phyloP scores from a whole-genome alignment of 1,140 invertebrate genomes.

The Papilio polyxenes region DNA sequence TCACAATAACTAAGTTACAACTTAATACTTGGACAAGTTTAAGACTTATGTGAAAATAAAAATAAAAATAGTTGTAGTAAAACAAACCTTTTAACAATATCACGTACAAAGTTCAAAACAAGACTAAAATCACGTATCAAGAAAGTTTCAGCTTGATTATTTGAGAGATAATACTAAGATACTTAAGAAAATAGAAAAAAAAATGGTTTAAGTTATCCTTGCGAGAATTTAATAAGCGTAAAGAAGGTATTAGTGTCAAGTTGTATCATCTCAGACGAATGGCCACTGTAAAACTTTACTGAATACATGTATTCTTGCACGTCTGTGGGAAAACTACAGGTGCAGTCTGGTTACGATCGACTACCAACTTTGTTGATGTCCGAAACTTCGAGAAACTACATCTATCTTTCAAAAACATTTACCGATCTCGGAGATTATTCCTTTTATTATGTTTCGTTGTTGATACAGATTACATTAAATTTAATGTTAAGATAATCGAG shows the following conservation, averaged over 20 bases:
- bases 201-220: slow-evolving; percentile 20
- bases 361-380: slow-evolving; percentile 48
- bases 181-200: slow-evolving; percentile 22
- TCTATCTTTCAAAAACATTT: slow-evolving; percentile 51
- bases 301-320: slow-evolving; percentile 45
- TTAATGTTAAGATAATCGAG: slow-evolving; percentile 16
- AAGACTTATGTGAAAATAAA: slow-evolving; percentile 33
- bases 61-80: slow-evolving; percentile 30
- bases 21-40: slow-evolving; percentile 11
- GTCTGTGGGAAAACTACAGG: slow-evolving; percentile 52
- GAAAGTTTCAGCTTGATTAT: slow-evolving; percentile 27
- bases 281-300: slow-evolving; percentile 44
- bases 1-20: slow-evolving; percentile 14
- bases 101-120: slow-evolving; percentile 35
- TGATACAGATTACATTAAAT: slow-evolving; percentile 28
- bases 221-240: slow-evolving; percentile 38
- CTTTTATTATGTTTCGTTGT: slow-evolving; percentile 20
- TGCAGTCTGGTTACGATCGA: slow-evolving; percentile 53
- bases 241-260: slow-evolving; percentile 41
- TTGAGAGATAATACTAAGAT: slow-evolving; percentile 32
- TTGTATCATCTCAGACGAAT: slow-evolving; percentile 46
- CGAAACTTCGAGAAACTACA: slow-evolving; percentile 47
- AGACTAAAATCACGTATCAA: slow-evolving; percentile 34
- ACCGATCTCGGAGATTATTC: slow-evolving; percentile 44
- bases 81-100: slow-evolving; percentile 33